These are phyloP conservation scores for Telmatherina bonti DNA, from an alignment of 2,797 vertebrate genomes.

Conservation along the genomic window DNA sequence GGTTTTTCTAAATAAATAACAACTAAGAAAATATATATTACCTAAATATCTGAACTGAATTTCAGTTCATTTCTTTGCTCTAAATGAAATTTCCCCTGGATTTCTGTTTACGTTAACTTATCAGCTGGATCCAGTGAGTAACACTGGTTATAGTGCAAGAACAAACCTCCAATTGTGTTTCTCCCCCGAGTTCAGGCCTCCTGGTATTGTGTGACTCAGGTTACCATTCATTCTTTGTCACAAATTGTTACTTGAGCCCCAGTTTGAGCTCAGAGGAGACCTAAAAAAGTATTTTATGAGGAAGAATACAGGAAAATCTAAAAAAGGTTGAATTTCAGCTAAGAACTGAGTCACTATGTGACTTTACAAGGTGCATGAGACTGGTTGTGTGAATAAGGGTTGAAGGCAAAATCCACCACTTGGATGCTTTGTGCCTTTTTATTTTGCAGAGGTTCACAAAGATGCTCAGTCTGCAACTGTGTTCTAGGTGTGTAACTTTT, in stretches of 20 bases:
- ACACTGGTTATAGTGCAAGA: conserved; percentile 50
- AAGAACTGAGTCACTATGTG: conserved; percentile 28
- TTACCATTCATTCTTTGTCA: conserved; percentile 71
- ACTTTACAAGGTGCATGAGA: conserved; percentile 31
- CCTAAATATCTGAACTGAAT: not conserved
- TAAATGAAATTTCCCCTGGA: conserved; percentile 30
- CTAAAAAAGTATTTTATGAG: conserved; percentile 29
- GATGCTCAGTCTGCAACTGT: not conserved
- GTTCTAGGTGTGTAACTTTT: conserved; percentile 26
- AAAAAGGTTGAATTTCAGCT: conserved; percentile 20
- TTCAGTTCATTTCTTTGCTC: not conserved
- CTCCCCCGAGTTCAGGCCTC: conserved; percentile 64
- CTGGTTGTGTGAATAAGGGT: conserved; percentile 27
- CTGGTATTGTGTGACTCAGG: conserved; percentile 73
- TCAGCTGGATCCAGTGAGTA: conserved; percentile 33
- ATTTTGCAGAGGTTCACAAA: conserved; percentile 16
- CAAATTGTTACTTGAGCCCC: conserved; percentile 74
- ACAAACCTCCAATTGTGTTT: conserved; percentile 79
- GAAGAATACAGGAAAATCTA: conserved; percentile 11
- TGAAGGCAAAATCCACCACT: conserved; percentile 32
- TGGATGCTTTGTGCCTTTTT: conserved; percentile 19
- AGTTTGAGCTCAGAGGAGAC: conserved; percentile 48
- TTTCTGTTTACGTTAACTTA: conserved; percentile 42
- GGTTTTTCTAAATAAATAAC: conserved; percentile 2
- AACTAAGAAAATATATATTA: not conserved